phyloP scores from a whole-genome alignment of 2,797 vertebrate genomes.

The Sandelia bainsii region DNA sequence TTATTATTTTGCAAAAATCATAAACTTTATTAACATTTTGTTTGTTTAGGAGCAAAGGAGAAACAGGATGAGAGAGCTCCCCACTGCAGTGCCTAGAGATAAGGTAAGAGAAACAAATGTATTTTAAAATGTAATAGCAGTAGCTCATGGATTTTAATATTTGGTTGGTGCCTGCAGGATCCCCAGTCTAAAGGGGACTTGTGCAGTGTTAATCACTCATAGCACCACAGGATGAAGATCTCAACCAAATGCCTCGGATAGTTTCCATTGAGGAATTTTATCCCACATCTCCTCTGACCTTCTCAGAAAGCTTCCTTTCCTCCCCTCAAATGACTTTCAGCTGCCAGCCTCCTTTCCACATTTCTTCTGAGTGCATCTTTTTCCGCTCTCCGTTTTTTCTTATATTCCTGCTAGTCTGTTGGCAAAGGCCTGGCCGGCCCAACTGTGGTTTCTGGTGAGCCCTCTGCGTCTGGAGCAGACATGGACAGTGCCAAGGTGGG shows the following conservation, averaged over 20 bases:
- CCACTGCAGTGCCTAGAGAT: constrained; percentile 89
- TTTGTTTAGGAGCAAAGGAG: constrained; percentile 91
- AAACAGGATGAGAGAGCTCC: constrained; percentile 93
- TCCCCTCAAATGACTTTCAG: constrained; percentile 46
- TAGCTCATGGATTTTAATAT: constrained; percentile 11
- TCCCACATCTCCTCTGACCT: constrained; percentile 46
- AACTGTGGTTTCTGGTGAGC: constrained; percentile 89
- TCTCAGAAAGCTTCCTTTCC: constrained; percentile 34
- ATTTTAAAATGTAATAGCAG: constrained; percentile 2
- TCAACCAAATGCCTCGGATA: constrained; percentile 58
- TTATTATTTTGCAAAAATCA: neutral
- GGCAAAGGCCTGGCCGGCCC: constrained; percentile 89
- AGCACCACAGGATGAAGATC: constrained; percentile 54
- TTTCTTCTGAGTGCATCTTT: constrained; percentile 49
- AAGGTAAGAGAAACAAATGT: constrained; percentile 86
- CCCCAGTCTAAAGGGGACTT: constrained; percentile 14
- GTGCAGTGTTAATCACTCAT: constrained; percentile 45
- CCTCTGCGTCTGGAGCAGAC: constrained; percentile 86
- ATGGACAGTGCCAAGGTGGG: constrained; percentile 95
- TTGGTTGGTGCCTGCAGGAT: constrained; percentile 10
- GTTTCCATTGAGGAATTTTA: constrained; percentile 70
- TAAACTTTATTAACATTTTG: constrained; percentile 1
- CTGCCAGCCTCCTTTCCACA: constrained; percentile 48
- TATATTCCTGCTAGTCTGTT: constrained; percentile 86
- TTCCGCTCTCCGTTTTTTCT: constrained; percentile 54